A percentile compares a stretch with the other conserved stretches of the same genome.
phyloP scores from a whole-genome alignment of 23 tunicate genomes.

The Diplosoma virens region DNA sequence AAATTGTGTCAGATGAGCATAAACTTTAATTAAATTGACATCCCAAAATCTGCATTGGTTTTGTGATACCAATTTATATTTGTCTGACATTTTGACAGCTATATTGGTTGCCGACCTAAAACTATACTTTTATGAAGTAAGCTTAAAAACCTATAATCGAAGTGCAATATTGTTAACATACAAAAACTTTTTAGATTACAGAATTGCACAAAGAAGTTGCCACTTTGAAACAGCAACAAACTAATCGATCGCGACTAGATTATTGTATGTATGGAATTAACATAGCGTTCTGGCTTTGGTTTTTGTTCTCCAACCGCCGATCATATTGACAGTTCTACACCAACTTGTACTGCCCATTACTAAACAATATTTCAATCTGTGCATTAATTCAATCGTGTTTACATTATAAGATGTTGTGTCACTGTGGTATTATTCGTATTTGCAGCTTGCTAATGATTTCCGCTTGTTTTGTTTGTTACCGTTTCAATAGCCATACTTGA shows the following conservation, averaged over 20 bases:
- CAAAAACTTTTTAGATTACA: slow-evolving; percentile 31
- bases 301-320: slow-evolving; percentile 60
- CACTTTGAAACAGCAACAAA: slow-evolving; percentile 44
- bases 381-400: slow-evolving; percentile 20
- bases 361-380: background rate
- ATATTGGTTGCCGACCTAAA: too few species aligned
- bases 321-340: slow-evolving; percentile 27
- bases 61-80: too few species aligned
- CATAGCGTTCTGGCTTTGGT: slow-evolving; percentile 76
- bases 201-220: slow-evolving; percentile 54
- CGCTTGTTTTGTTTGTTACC: background rate
- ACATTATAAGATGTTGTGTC: background rate
- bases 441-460: too few species aligned
- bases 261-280: slow-evolving; percentile 52
- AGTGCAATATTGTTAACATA: background rate
- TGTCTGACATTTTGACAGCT: too few species aligned
- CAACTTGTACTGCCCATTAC: too few species aligned
- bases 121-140: too few species aligned
- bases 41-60: too few species aligned
- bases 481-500: background rate
- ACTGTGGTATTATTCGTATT: slow-evolving; percentile 18
- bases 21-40: too few species aligned
- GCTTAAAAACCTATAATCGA: background rate
- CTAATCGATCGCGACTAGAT: slow-evolving; percentile 26
- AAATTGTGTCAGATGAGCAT: too few species aligned